Evolutionary conservation across 2,797 vertebrate genomes (phyloP), one percentile per base, ranked within the genome.

Genomic region (Chelon labrosus): DNA sequence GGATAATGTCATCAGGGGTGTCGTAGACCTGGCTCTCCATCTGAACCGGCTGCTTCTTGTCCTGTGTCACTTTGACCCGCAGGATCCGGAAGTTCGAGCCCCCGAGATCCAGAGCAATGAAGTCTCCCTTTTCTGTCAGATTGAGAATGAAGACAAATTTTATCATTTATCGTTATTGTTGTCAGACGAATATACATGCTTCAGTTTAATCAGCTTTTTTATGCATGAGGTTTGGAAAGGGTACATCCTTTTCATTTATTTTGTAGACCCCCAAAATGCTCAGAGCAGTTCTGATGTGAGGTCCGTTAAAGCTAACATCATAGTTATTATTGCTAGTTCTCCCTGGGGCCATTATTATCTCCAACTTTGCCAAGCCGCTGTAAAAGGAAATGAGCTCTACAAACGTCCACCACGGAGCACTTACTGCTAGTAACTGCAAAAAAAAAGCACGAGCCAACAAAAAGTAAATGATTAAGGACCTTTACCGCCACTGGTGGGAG

Each of bases 11-110:
- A 69, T 99, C 97, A 0, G 98, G 97, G 0, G 97, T 99, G 0
- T 97, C 95, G 0, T 98, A 99, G 39, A 94, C 95, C 85, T 99
- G 96, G 0, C 94, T 98, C 82, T 99, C 98, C 97, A 99, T 99
- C 67, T 96, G 96, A 27, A 99, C 98, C 0, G 96, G 96, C 91
- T 98, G 97, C 87, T 96, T 97, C 82, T 98, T 97, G 72, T 99
- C 98, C 0, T 96, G 96, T 0, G 96, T 98, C 17, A 99, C 98
- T 87, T 99, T 98, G 31, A 99, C 97, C 7, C 97, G 93, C 76
- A 99, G 93, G 80, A 99, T 99, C 50, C 97, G 94, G 76, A 99
- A 99, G 78, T 95, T 96, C 1, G 97, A 99, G 0, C 98, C 98
- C 0, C 98, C 98, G 0, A 99, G 95, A 86, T 99, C 98, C 93